Base-by-base conservation (phyloP, 2,888 invertebrate genomes). In the Venustoraphidia nigricollis region DNA sequence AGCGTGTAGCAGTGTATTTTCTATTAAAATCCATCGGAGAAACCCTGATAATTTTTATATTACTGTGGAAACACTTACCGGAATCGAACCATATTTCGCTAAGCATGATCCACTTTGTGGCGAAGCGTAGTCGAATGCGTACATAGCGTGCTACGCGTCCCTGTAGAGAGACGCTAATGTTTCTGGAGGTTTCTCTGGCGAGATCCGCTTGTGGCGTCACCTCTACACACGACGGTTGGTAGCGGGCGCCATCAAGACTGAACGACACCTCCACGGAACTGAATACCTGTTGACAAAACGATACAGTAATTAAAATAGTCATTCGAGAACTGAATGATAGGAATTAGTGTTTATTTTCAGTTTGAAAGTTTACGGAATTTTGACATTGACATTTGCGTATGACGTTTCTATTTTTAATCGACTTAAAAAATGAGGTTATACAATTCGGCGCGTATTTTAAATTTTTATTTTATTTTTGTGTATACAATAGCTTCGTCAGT, bases 41-140 rank as follows among this genome's bases (percentile, higher is more conserved):
- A 10, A 45, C 3, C 27, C 9, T 40, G 5, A 6, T 27, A 27
- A 41, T 17, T 14, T 27, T 44, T 51, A 39, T 34, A 46, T 40
- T 43, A 48, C 9, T 11, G 11, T 41, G 40, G 10, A 45, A 46
- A 38, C 45, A 66, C 76, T 75, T 66, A 84, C 85, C 73, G 51
- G 90, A 86, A 57, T 81, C 79, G 62, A 93, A 92, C 38, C 81
- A 77, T 56, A 93, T 75, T 69, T 94, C 93, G 66, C 91, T 91
- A 60, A 94, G 76, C 54, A 93, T 74, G 52, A 93, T 81, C 92
- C 92, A 93, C 61, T 83, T 80, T 55, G 84, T 76, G 52, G 82
- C 81, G 62, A 89, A 90, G 58, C 74, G 77, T 11, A 92, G 72
- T 58, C 82, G 76, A 57, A 85, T 60, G 71, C 79, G 82, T 55